Base-by-base conservation (phyloP, 2,797 vertebrate species). In the Gephyroberyx darwinii region DNA sequence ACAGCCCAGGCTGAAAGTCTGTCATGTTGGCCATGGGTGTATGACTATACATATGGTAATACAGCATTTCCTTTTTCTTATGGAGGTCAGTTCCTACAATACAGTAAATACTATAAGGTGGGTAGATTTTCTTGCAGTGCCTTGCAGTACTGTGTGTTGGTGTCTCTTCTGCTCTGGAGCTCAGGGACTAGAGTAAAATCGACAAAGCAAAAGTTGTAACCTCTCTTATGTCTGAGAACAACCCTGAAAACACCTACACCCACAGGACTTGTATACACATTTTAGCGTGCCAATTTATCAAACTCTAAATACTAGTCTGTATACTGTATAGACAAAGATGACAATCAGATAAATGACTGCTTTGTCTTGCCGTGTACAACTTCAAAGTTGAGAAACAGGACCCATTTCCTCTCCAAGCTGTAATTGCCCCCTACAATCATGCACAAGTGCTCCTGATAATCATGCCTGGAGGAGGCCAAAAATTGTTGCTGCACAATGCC, bases 391-490 rank as follows among this genome's bases (percentile, higher is more conserved):
- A 69, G 69, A 81, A 78, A 63, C 22, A 31, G 5, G 66, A 74
- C 54, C 45, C 19, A 30, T 81, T 87, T 86, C 80, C 83, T 79
- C 71, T 76, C 61, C 16, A 35, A 63, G 67, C 73, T 78, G 71
- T 81, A 87, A 86, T 78, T 84, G 62, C 67, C 30, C 22, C 69
- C 83, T 64, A 61, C 48, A 71, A 77, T 78, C 74, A 30, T 12
- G 61, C 75, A 71, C 48, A 67, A 78, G 76, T 50, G 39, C 64
- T 68, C 66, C 69, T 74, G 43, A 64, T 72, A 85, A 85, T 79
- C 60, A 66, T 37, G 72, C 55, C 62, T 75, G 75, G 58, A 83
- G 79, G 78, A 71, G 75, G 73, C 54, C n/a, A 12, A 30, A 71
- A 69, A 78, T 19, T 71, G 65, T 69, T 65, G 60, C 67, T 54